Percentiles rank a stretch among this genome's conserved stretches.
These are phyloP conservation scores for Sycobia sp. DNA, from an alignment of 1,140 invertebrate genomes.

Conservation along the genomic window DNA sequence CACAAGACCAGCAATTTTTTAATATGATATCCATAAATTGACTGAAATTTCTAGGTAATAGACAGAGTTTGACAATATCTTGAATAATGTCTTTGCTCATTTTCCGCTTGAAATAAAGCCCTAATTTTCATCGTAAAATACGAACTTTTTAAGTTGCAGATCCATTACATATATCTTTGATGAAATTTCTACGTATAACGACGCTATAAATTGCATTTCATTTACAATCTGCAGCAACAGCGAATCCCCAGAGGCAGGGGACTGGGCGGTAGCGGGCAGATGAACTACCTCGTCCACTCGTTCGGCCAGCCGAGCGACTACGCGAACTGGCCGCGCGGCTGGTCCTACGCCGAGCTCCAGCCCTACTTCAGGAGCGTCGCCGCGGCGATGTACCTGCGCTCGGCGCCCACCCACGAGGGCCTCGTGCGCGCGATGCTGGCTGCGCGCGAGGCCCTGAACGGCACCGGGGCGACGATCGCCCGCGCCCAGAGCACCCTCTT, in stretches of 20 bases:
- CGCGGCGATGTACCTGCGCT: constrained; percentile 58
- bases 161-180: no score
- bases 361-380: constrained; percentile 63
- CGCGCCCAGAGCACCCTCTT: constrained; percentile 66
- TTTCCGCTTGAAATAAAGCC: no score
- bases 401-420: constrained; percentile 42
- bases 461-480: constrained; percentile 53
- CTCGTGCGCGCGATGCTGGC: constrained; percentile 40
- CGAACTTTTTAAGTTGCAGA: no score
- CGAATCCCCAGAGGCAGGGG: constrained; percentile 71
- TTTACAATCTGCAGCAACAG: constrained; percentile 62
- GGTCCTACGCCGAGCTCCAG: constrained; percentile 63
- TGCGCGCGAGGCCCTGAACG: constrained; percentile 46
- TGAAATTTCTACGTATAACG: no score
- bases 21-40: no score
- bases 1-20: no score
- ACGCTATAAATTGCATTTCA: no score
- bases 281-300: constrained; percentile 73
- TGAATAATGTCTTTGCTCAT: no score
- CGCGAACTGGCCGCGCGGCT: constrained; percentile 65
- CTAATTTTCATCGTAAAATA: no score
- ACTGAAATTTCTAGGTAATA: no score
- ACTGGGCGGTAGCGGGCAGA: constrained; percentile 72
- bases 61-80: no score
- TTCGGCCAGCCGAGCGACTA: constrained; percentile 68